Evolutionary conservation across 2,888 invertebrate species (phyloP).

Genomic region (Nomada fabriciana): DNA sequence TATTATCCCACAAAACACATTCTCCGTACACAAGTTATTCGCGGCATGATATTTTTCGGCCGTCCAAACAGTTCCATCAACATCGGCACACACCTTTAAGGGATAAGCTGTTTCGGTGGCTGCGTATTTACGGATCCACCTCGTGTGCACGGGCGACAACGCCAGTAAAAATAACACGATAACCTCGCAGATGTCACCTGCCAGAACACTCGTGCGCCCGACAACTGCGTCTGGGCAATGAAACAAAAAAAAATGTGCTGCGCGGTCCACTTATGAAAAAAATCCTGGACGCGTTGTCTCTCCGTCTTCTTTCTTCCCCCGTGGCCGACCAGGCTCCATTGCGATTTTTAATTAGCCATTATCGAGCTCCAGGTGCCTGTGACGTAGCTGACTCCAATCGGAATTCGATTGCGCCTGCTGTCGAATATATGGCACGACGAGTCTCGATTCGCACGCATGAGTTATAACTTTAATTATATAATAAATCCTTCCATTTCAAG

Average conservation of each 20-base stretch:
- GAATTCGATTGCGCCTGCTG: conserved; percentile 40
- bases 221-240: conserved; percentile 72
- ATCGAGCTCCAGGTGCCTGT: conserved; percentile 49
- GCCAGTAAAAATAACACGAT: conserved; percentile 70
- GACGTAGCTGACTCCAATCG: conserved; percentile 49
- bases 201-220: conserved; percentile 63
- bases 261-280: conserved; percentile 65
- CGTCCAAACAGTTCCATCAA: background rate
- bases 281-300: conserved; percentile 31
- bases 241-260: conserved; percentile 47
- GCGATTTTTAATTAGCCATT: conserved; percentile 66
- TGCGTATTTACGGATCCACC: conserved; percentile 47
- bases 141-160: conserved; percentile 50
- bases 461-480: conserved; percentile 60
- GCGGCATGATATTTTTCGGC: background rate
- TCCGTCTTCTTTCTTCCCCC: conserved; percentile 7
- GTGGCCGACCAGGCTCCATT: background rate
- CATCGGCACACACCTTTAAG: conserved; percentile 10
- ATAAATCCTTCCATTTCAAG: conserved; percentile 50
- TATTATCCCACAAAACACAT: background rate
- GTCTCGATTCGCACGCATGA: conserved; percentile 39
- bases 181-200: conserved; percentile 73
- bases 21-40: background rate
- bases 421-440: conserved; percentile 32
- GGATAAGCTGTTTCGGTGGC: conserved; percentile 18